Conservation (phyloP, 1,140 invertebrate genomes). For the Ganaspis sp. region DNA sequence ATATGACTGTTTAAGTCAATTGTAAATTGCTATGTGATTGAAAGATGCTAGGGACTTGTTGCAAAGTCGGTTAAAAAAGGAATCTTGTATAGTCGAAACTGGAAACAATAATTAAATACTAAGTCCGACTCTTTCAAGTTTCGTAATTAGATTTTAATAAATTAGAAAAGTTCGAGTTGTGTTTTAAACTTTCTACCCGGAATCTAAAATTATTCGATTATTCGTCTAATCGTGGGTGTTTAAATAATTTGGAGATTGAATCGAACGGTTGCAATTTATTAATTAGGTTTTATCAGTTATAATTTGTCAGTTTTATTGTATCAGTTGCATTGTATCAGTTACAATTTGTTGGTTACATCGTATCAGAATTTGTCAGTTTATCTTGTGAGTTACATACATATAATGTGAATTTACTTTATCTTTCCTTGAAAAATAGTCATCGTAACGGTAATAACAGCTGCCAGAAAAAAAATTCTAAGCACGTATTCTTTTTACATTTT, state of each 20-base stretch:
- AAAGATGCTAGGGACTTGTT: conserved; percentile 33
- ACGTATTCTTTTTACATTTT: too few relatives aligned
- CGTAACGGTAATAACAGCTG: conserved; percentile 14
- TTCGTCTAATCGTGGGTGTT: conserved; percentile 8
- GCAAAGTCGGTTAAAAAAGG: conserved; percentile 14
- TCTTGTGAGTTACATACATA: too few relatives aligned
- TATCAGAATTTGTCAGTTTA: too few relatives aligned
- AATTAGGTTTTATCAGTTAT: too few relatives aligned
- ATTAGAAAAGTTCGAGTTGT: conserved; percentile 15
- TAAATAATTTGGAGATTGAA: background rate
- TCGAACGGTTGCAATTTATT: too few relatives aligned
- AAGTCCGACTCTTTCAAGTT: conserved; percentile 25
- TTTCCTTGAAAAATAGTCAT: conserved; percentile 33
- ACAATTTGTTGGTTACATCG: too few relatives aligned
- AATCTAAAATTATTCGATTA: background rate
- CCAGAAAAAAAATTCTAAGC: conserved; percentile 32
- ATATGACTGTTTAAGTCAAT: background rate
- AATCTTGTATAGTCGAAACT: conserved; percentile 32
- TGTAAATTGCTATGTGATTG: conserved; percentile 42
- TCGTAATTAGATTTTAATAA: conserved; percentile 15
- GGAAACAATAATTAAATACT: conserved; percentile 43
- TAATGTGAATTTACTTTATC: too few relatives aligned
- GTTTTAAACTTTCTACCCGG: background rate
- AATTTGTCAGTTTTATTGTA: too few relatives aligned
- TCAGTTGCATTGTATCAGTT: too few relatives aligned